Percentiles rank a stretch among this genome's conserved stretches.
These are phyloP conservation scores for Scaptomyza cyrtandrae DNA, from an alignment of 2,888 invertebrate genomes.

Conservation along the genomic window DNA sequence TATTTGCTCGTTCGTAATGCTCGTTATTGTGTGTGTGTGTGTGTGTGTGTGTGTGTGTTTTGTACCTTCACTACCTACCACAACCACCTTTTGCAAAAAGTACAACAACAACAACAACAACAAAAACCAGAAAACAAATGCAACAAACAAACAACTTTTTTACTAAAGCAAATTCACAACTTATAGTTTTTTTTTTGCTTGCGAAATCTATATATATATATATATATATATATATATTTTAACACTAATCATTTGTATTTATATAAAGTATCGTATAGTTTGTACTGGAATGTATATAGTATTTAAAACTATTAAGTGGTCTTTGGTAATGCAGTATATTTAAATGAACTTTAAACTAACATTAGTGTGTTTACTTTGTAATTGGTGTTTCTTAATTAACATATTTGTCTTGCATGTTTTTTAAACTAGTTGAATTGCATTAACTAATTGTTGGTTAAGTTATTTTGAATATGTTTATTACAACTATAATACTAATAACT, in stretches of 20 bases:
- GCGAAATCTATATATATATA: background rate
- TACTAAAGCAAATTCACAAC: slow-evolving; percentile 50
- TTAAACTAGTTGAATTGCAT: background rate
- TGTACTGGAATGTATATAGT: too few relatives aligned
- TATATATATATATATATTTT: too few relatives aligned
- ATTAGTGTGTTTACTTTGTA: slow-evolving; percentile 8
- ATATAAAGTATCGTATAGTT: too few relatives aligned
- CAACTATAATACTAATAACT: background rate
- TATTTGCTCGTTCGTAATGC: slow-evolving; percentile 43
- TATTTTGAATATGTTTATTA: background rate
- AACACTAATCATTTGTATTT: too few relatives aligned
- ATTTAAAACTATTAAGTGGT: too few relatives aligned
- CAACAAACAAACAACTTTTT: background rate
- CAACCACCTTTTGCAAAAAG: slow-evolving; percentile 40
- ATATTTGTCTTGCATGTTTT: slow-evolving; percentile 5
- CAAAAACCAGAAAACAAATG: slow-evolving; percentile 15
- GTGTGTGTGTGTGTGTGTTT: slow-evolving; percentile 14
- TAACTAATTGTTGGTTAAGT: slow-evolving; percentile 8
- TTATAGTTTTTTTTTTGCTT: slow-evolving; percentile 11
- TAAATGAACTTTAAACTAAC: background rate
- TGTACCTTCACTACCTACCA: slow-evolving; percentile 44
- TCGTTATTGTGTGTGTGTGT: slow-evolving; percentile 31
- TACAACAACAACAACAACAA: slow-evolving; percentile 22
- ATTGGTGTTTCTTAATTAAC: background rate
- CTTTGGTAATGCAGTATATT: background rate